Conservation (phyloP, 2,888 invertebrate species). For the Pollenia angustigena region DNA sequence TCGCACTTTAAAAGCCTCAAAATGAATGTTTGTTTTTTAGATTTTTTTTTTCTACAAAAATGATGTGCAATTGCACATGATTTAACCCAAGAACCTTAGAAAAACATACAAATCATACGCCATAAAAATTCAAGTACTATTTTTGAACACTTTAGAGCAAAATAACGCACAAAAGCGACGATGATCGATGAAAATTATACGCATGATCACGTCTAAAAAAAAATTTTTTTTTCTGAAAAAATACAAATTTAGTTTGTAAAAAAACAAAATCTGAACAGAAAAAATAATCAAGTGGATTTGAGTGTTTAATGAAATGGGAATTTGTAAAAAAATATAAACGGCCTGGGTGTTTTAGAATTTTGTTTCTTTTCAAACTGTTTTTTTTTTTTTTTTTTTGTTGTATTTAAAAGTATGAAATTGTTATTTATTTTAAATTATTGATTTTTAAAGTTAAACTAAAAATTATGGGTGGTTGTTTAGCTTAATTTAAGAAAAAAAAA, state of each 20-base stretch:
- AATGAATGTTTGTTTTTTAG: neutral
- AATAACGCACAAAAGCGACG: constrained; percentile 30
- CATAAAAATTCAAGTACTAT: constrained; percentile 35
- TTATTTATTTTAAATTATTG: constrained; percentile 30
- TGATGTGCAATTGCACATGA: constrained; percentile 70
- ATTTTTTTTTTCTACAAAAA: constrained; percentile 13
- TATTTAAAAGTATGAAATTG: neutral
- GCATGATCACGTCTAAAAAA: constrained; percentile 61
- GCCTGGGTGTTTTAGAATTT: neutral
- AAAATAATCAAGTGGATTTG: constrained; percentile 41
- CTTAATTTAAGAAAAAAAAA: neutral
- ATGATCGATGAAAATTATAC: constrained; percentile 70
- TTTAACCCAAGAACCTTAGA: constrained; percentile 64
- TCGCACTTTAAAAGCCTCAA: constrained; percentile 28
- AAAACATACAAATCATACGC: constrained; percentile 49
- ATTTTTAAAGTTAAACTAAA: constrained; percentile 25
- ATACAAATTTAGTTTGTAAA: no score
- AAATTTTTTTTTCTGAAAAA: neutral
- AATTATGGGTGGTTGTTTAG: constrained; percentile 45
- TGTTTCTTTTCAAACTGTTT: neutral
- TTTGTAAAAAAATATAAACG: constrained; percentile 2
- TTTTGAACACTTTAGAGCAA: constrained; percentile 27
- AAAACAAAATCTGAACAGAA: neutral
- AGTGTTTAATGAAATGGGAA: constrained; percentile 24
- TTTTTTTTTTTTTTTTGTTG: neutral